phyloP scores from a whole-genome alignment of 2,113 vertebrate genomes.

The Fukomys damarensis region DNA sequence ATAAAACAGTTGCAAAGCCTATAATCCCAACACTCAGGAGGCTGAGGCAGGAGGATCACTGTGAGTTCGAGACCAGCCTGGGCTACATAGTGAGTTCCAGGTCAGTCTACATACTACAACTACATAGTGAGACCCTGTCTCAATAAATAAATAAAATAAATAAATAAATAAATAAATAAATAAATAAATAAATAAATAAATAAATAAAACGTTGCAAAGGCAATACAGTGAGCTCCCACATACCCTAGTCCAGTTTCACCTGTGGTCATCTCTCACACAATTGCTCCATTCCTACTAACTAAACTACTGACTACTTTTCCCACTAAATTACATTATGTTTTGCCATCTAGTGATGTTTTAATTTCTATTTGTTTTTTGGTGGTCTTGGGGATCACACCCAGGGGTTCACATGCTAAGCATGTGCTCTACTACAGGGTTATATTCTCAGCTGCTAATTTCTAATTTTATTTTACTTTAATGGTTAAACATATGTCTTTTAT shows the following conservation, averaged over 20 bases:
- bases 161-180: no score
- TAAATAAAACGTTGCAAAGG: no score
- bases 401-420: background rate
- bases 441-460: background rate
- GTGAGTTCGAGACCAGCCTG: no score
- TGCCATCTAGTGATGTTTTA: background rate
- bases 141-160: no score
- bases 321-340: background rate
- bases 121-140: no score
- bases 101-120: no score
- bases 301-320: background rate
- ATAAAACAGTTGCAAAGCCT: background rate
- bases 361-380: background rate
- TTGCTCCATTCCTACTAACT: background rate
- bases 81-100: no score
- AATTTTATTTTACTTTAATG: slow-evolving; percentile 13
- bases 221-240: background rate
- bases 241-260: background rate
- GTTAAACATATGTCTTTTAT: background rate
- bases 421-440: background rate
- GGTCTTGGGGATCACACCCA: background rate
- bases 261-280: background rate
- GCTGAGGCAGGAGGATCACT: no score
- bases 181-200: no score
- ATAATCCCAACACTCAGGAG: no score